Percentiles rank a stretch among this genome's conserved stretches.
phyloP scores from a whole-genome alignment of 2,888 invertebrate genomes.

The Cordylochernes scorpioides region DNA sequence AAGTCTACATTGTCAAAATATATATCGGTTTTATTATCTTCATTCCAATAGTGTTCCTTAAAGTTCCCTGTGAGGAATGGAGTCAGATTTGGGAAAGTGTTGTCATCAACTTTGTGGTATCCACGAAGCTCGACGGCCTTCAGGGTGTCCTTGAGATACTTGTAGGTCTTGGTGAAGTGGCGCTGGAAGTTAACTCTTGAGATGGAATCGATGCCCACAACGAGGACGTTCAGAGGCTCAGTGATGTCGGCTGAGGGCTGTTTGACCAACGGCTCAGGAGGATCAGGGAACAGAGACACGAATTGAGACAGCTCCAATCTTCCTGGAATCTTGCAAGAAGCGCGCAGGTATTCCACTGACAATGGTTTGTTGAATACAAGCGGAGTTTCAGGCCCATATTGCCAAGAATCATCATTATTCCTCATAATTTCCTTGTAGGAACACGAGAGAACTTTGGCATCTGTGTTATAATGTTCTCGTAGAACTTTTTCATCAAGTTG shows the following conservation, averaged over 20 bases:
- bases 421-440: not conserved
- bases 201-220: constrained; percentile 60
- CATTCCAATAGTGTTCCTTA: constrained; percentile 8
- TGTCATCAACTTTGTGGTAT: constrained; percentile 31
- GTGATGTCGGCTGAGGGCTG: not conserved
- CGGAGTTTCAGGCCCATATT: not conserved
- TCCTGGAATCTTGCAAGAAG: too few relatives aligned
- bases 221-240: constrained; percentile 33
- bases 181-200: constrained; percentile 46
- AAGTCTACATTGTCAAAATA: constrained; percentile 17
- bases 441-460: not conserved
- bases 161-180: constrained; percentile 41
- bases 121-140: constrained; percentile 44
- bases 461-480: too few relatives aligned
- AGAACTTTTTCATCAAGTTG: not conserved
- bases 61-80: constrained; percentile 16
- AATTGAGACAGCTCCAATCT: too few relatives aligned
- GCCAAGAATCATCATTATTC: constrained; percentile 1
- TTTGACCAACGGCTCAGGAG: too few relatives aligned
- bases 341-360: constrained; percentile 1
- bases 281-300: too few relatives aligned
- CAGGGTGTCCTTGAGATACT: constrained; percentile 33
- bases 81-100: constrained; percentile 20
- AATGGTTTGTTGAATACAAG: constrained; percentile 4
- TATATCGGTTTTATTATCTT: constrained; percentile 1